Evolutionary conservation across 2,888 invertebrate species (phyloP).

Genomic region (Agonopterix arenella): DNA sequence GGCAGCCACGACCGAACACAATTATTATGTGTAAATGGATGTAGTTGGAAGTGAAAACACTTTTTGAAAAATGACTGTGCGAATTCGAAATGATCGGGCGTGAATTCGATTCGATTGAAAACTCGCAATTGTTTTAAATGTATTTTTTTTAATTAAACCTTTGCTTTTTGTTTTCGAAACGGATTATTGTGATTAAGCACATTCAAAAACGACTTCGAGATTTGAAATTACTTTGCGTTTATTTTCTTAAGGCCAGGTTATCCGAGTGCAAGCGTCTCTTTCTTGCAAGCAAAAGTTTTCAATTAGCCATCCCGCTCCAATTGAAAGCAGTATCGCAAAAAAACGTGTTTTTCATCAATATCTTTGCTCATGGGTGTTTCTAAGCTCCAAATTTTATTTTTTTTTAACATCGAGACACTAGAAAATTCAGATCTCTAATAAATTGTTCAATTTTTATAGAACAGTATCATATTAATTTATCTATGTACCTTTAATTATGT

Average conservation of each 20-base stretch:
- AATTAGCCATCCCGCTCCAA: no score
- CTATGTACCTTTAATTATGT: no score
- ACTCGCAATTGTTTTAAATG: conserved; percentile 29
- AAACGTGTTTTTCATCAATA: no score
- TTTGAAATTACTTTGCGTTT: conserved; percentile 48
- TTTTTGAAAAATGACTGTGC: conserved; percentile 35
- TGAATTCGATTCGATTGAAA: conserved; percentile 31
- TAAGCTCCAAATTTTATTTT: no score
- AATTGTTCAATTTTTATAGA: no score
- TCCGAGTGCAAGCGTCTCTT: no score
- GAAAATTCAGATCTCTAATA: no score
- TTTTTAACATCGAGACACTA: no score
- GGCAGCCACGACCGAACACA: conserved; percentile 55
- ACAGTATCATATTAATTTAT: no score
- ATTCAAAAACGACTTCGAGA: conserved; percentile 28
- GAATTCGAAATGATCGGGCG: conserved; percentile 32
- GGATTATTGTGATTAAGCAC: conserved; percentile 55
- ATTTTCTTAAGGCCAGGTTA: conserved; percentile 56
- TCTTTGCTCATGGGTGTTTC: no score
- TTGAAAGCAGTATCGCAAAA: no score
- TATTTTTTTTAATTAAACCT: conserved; percentile 48
- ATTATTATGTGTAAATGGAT: conserved; percentile 66
- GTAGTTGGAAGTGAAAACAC: conserved; percentile 48
- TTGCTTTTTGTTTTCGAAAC: conserved; percentile 41
- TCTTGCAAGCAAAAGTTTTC: no score